phyloP scores from a whole-genome alignment of 2,113 vertebrate genomes.

The Uropsilus gracilis region DNA sequence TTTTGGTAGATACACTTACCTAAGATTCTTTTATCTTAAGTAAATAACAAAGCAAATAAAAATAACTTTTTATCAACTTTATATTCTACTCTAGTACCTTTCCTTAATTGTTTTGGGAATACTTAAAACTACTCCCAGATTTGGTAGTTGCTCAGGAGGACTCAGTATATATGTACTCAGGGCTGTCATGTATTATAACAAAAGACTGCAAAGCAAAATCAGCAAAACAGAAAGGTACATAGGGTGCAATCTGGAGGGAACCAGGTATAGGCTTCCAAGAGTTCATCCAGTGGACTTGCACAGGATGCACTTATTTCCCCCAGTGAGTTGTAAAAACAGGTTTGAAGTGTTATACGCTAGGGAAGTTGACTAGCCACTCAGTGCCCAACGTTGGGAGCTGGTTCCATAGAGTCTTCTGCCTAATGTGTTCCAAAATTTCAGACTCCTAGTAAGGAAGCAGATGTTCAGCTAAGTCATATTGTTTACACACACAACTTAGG shows the following conservation, averaged over 20 bases:
- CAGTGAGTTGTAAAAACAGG: not conserved
- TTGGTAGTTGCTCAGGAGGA: not conserved
- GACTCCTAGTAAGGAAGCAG: not conserved
- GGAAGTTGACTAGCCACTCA: not conserved
- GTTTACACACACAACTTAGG: not conserved
- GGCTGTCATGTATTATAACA: not conserved
- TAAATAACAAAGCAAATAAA: constrained; percentile 52
- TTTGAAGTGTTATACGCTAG: not conserved
- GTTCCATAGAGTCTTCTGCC: not conserved
- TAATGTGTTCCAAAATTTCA: not conserved
- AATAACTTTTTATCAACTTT: constrained; percentile 33
- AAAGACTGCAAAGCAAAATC: constrained; percentile 13
- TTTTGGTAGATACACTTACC: not conserved
- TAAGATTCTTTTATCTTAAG: not conserved
- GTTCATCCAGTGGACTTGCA: not conserved
- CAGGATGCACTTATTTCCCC: not conserved
- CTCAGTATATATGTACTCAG: not conserved
- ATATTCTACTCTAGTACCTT: not conserved
- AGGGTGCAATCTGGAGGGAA: not conserved
- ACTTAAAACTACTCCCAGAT: not conserved
- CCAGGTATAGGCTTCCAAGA: not conserved
- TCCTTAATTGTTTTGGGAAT: not conserved
- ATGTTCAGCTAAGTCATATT: not conserved
- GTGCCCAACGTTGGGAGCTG: not conserved
- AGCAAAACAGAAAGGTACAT: not conserved